phyloP scores from a whole-genome alignment of 2,888 invertebrate species.

The Tinea semifulvella region DNA sequence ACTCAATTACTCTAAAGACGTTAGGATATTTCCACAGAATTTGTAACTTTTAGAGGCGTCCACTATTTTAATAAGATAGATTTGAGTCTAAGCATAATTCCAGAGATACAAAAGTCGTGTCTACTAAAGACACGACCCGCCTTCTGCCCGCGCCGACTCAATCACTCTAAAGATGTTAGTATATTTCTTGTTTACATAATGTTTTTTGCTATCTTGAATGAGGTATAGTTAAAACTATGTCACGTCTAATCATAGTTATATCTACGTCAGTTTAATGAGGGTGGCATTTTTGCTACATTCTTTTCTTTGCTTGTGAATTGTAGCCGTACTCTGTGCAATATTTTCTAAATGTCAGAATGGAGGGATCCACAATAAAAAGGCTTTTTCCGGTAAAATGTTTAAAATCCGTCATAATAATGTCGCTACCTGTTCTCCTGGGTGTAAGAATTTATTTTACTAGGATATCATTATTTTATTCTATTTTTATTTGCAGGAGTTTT shows the following conservation, averaged over 20 bases:
- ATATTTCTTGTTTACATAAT: no score
- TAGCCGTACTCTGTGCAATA: conserved; percentile 7
- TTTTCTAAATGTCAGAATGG: conserved; percentile 7
- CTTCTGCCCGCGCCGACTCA: conserved; percentile 7
- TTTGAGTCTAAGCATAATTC: conserved; percentile 8
- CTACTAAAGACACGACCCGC: conserved; percentile 1
- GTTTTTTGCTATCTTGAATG: no score
- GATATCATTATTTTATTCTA: no score
- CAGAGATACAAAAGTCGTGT: neutral
- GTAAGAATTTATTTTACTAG: no score
- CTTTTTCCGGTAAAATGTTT: conserved; percentile 1
- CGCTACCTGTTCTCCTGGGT: neutral
- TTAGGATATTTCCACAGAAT: conserved; percentile 1
- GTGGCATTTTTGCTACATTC: neutral
- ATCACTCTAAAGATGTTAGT: conserved; percentile 6
- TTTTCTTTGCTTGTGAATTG: conserved; percentile 7
- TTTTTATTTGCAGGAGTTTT: no score
- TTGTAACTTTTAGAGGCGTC: neutral
- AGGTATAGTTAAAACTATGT: no score
- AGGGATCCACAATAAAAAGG: neutral
- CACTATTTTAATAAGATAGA: conserved; percentile 4
- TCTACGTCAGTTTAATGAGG: conserved; percentile 4
- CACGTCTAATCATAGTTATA: neutral
- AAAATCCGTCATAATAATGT: conserved; percentile 4
- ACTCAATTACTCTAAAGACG: conserved; percentile 9